Evolutionary conservation across 2,888 invertebrate species (phyloP), one percentile per base, ranked within the genome.

Genomic region (Dasypolia templi): DNA sequence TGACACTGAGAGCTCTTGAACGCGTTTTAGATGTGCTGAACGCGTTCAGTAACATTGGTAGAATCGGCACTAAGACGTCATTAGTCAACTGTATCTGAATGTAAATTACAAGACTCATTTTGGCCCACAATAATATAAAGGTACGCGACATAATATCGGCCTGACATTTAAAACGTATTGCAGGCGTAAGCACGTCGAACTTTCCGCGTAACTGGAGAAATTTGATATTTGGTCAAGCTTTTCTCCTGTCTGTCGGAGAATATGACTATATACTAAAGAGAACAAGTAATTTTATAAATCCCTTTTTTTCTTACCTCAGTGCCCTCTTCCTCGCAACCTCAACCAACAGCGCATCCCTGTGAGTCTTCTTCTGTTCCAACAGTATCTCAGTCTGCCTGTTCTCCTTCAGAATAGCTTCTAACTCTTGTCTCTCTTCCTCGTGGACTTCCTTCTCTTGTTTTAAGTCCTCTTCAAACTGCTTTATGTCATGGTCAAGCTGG

Each of bases 381-480:
- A 92, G 46, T 26, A 91, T 81, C n/a, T 94, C 92, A 0, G 84
- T 76, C 64, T 93, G 92, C 2, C 90, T 88, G 26, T 90, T 91
- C 76, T 95, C 93, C 64, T 93, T 93, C 11, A 88, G 39, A 5
- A 93, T 68, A 1, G 86, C 87, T 17, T 95, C 94, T 26, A 93
- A 68, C 71, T 93, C 90, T 72, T 90, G 88, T 46, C 91, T 91
- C 32, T 93, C 93, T 49, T 89, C 86, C 2, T 92, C 89, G 19
- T 91, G 85, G 0, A 87, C 84, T 65, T 92, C 92, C 49, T 92
- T 94, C 77, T 94, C 95, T 61, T 89, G 89, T 72, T 92, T 92
- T 0, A 93, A 70, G n/a, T 95, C 95, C 58, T 94, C 94, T 81
- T 95, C 94, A 14, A 91, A 88, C 69, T 91, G 89, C 63, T 89